These are phyloP conservation scores for Argentina silus DNA, from an alignment of 2,797 vertebrate genomes.

Conservation along the genomic window DNA sequence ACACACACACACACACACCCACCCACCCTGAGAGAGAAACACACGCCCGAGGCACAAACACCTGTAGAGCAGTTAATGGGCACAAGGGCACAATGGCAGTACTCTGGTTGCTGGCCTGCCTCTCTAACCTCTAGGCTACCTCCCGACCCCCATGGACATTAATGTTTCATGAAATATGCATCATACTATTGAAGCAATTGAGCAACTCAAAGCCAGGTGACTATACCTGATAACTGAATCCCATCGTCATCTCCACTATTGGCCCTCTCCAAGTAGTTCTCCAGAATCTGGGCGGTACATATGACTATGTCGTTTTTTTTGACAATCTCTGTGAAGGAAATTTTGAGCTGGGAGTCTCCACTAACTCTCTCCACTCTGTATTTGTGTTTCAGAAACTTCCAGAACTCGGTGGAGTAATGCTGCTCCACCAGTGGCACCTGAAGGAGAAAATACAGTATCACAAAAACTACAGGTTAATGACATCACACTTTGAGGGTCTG, in stretches of 20 bases:
- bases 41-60: too few species aligned
- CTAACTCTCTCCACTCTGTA: constrained; percentile 88
- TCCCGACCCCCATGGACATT: too few species aligned
- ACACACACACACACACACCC: too few species aligned
- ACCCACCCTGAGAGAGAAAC: too few species aligned
- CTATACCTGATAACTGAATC: constrained; percentile 84
- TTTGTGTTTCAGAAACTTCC: constrained; percentile 79
- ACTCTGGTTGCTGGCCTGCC: too few species aligned
- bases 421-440: constrained; percentile 94
- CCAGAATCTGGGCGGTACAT: constrained; percentile 95
- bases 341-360: constrained; percentile 89
- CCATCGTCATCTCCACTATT: constrained; percentile 83
- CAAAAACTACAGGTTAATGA: background rate
- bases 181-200: background rate
- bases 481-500: background rate
- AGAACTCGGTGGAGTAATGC: constrained; percentile 88
- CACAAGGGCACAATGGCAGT: too few species aligned
- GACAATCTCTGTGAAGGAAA: constrained; percentile 89
- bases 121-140: too few species aligned
- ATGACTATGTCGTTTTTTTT: constrained; percentile 87
- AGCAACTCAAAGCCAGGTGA: background rate
- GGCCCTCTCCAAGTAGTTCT: constrained; percentile 86
- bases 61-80: too few species aligned
- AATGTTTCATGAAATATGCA: too few species aligned
- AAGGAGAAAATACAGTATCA: constrained; percentile 10